Percentiles rank a stretch among this genome's conserved stretches.
These are phyloP conservation scores for Endotricha flammealis DNA, from an alignment of 2,888 invertebrate genomes.

Conservation along the genomic window DNA sequence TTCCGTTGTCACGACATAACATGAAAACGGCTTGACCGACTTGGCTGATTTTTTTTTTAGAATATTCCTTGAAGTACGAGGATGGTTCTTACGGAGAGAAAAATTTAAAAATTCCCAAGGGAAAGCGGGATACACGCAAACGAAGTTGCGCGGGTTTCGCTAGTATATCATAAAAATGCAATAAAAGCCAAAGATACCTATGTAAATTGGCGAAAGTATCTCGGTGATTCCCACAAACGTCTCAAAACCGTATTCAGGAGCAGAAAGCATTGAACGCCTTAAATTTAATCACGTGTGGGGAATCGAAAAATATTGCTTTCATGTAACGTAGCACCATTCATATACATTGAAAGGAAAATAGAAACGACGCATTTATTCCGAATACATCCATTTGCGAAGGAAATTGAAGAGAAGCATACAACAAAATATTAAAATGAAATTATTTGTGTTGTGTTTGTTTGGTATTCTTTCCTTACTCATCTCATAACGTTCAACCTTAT, in stretches of 20 bases:
- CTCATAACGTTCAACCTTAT: too few species aligned
- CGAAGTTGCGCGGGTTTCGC: too few species aligned
- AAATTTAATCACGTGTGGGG: conserved; percentile 53
- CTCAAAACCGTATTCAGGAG: conserved; percentile 29
- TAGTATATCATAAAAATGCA: not conserved
- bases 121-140: too few species aligned
- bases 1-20: too few species aligned
- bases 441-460: not conserved
- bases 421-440: not conserved
- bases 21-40: too few species aligned
- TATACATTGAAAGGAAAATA: conserved; percentile 51
- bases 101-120: too few species aligned
- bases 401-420: conserved; percentile 1
- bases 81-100: too few species aligned
- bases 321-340: conserved; percentile 46
- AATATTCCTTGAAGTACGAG: too few species aligned
- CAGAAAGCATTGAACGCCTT: conserved; percentile 43
- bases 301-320: conserved; percentile 58
- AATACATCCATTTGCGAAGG: not conserved
- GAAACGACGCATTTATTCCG: not conserved
- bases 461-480: too few species aligned
- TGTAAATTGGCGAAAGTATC: conserved; percentile 2
- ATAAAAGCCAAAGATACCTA: conserved; percentile 4
- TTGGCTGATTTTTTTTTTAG: too few species aligned
- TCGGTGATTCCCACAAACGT: conserved; percentile 22